Conservation (phyloP, 2,797 vertebrate genomes). For the Sebastolobus altivelis region DNA sequence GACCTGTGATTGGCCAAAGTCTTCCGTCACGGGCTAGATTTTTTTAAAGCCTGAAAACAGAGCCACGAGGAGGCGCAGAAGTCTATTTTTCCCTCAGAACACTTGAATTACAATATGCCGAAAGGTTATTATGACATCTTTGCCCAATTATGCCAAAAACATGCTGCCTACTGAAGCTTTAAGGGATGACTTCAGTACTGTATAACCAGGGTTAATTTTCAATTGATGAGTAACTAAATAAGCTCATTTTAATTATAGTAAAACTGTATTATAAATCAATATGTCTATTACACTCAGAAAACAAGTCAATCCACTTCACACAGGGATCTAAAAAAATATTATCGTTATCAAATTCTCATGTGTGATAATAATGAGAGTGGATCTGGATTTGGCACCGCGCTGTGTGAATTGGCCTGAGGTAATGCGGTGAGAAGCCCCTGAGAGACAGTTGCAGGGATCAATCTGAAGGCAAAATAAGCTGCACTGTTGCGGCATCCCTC, state of each 20-base stretch:
- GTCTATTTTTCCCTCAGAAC: rapidly evolving
- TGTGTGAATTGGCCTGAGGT: constrained; percentile 43
- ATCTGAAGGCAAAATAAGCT: constrained; percentile 77
- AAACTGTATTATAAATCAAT: not conserved
- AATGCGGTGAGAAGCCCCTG: constrained; percentile 51
- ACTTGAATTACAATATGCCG: no score
- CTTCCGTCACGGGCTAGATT: no score
- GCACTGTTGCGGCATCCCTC: constrained; percentile 78
- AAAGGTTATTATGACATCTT: no score
- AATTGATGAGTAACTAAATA: constrained; percentile 21
- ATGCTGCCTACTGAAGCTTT: not conserved
- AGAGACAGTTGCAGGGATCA: constrained; percentile 71
- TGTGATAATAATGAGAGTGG: constrained; percentile 41
- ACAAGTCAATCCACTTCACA: constrained; percentile 34
- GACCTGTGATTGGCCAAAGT: no score
- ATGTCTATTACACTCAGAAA: constrained; percentile 7
- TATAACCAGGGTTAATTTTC: not conserved
- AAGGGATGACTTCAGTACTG: not conserved
- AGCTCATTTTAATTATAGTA: not conserved
- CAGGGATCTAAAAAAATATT: constrained; percentile 42
- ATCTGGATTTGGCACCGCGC: constrained; percentile 40
- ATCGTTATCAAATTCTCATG: constrained; percentile 28
- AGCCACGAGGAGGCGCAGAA: no score
- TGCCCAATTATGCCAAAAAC: no score
- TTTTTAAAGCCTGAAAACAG: no score